Evolutionary conservation across 2,888 invertebrate genomes (phyloP).

Genomic region (Dysmachus trigonus): DNA sequence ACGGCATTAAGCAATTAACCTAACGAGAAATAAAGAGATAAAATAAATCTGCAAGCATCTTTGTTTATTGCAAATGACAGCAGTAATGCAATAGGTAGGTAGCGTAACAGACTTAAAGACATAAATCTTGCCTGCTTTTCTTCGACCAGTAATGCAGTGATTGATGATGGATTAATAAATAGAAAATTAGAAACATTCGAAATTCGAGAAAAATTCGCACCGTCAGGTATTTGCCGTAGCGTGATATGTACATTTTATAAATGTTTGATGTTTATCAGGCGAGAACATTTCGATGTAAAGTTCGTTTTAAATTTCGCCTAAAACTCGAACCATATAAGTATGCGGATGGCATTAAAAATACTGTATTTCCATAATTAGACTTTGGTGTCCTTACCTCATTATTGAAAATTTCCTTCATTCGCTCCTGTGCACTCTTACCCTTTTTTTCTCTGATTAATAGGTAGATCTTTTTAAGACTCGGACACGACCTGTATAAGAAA

Average conservation of each 20-base stretch:
- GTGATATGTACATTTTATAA: neutral
- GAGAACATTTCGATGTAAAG: neutral
- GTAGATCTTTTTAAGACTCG: constrained; percentile 80
- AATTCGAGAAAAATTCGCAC: neutral
- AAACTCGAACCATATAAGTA: neutral
- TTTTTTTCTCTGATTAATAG: constrained; percentile 85
- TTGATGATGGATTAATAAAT: neutral
- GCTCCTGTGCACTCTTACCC: constrained; percentile 79
- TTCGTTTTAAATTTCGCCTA: neutral
- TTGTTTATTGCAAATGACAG: neutral
- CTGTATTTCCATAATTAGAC: too few species aligned
- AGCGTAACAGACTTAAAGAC: neutral
- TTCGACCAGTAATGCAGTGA: neutral
- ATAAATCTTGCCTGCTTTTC: neutral
- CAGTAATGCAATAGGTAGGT: neutral
- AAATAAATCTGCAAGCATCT: neutral
- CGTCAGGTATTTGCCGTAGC: neutral
- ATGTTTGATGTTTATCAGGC: neutral
- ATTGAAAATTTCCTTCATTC: constrained; percentile 82
- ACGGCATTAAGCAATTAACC: neutral
- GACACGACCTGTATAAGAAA: constrained; percentile 70
- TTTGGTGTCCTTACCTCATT: constrained; percentile 79
- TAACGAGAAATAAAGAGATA: neutral
- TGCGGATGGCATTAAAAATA: neutral
- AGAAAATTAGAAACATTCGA: neutral